Evolutionary conservation across 2,797 vertebrate genomes (phyloP).

Genomic region (Sebastes matsubarae): DNA sequence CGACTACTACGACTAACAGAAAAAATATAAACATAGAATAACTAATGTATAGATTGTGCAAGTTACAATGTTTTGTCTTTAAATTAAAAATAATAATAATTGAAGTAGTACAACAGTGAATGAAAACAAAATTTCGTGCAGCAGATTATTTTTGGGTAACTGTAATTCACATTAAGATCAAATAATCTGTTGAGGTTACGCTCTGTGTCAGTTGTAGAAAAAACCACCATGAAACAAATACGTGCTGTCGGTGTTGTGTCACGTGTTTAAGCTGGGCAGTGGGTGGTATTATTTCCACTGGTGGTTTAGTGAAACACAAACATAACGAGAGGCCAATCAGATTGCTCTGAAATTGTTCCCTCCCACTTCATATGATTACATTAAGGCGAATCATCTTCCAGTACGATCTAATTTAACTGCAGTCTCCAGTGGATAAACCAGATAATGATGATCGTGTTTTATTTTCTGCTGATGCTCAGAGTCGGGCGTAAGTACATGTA

Average conservation of each 20-base stretch:
- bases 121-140: neutral
- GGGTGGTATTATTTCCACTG: too few relatives aligned
- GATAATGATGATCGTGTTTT: constrained; percentile 7
- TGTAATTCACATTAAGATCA: neutral
- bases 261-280: too few relatives aligned
- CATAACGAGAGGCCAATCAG: too few relatives aligned
- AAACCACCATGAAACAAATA: too few relatives aligned
- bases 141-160: neutral
- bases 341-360: too few relatives aligned
- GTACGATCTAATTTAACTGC: neutral
- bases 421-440: neutral
- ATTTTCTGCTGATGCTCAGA: neutral
- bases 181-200: neutral
- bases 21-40: too few relatives aligned
- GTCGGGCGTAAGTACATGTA: neutral
- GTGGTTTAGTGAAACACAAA: too few relatives aligned
- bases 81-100: too few relatives aligned
- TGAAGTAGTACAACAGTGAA: neutral
- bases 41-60: too few relatives aligned
- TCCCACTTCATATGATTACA: neutral
- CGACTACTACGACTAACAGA: too few relatives aligned
- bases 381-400: neutral
- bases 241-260: too few relatives aligned
- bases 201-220: neutral
- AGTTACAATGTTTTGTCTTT: too few relatives aligned